phyloP scores from a whole-genome alignment of 1,140 invertebrate species.

The Potamilus streckersoni region DNA sequence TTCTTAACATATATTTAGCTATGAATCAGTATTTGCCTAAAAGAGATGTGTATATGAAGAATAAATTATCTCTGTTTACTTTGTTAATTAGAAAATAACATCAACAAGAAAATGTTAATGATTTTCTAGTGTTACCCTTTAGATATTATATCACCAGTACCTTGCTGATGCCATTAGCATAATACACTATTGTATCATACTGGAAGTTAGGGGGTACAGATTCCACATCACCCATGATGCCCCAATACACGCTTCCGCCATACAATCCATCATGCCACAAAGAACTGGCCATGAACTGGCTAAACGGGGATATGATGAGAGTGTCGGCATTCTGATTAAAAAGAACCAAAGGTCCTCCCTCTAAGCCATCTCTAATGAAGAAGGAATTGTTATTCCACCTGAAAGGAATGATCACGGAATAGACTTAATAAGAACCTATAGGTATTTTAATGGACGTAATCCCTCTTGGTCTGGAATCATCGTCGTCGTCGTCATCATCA shows the following conservation, averaged over 20 bases:
- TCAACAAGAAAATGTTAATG: too few relatives aligned
- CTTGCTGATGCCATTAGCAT: slow-evolving; percentile 21
- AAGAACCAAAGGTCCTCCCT: slow-evolving; percentile 45
- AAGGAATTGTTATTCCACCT: slow-evolving; percentile 24
- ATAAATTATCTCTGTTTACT: too few relatives aligned
- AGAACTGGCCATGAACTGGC: slow-evolving; percentile 50
- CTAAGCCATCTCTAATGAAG: slow-evolving; percentile 32
- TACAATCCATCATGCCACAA: slow-evolving; percentile 17
- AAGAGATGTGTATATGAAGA: too few relatives aligned
- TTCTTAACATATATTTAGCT: too few relatives aligned
- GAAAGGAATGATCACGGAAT: not conserved
- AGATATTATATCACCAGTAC: not conserved
- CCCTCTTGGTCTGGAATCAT: too few relatives aligned
- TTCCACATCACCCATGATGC: slow-evolving; percentile 48
- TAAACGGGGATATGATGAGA: slow-evolving; percentile 47
- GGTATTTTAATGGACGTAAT: too few relatives aligned
- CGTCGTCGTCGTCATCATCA: too few relatives aligned
- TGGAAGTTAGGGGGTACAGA: slow-evolving; percentile 5
- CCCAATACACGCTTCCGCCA: slow-evolving; percentile 34
- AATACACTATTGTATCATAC: slow-evolving; percentile 24
- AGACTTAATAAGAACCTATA: too few relatives aligned
- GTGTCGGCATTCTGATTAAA: slow-evolving; percentile 40
- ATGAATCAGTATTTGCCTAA: too few relatives aligned
- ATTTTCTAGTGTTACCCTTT: too few relatives aligned
- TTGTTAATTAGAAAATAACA: too few relatives aligned